Evolutionary conservation across 2,888 invertebrate genomes (phyloP), one percentile per base, ranked within the genome.

Genomic region (Eupithecia insigniata): DNA sequence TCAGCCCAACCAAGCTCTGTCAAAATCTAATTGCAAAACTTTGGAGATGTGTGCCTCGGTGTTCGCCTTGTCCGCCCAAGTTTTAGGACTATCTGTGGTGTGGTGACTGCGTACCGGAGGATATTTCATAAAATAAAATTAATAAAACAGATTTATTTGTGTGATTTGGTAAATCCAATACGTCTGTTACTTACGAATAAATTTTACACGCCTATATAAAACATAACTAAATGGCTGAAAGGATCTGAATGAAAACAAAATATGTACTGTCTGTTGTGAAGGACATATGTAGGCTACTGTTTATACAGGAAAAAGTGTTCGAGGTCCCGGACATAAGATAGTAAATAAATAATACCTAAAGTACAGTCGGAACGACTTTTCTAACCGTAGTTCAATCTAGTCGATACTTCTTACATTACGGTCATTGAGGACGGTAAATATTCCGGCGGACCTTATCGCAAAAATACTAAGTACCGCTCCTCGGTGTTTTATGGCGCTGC

Each of bases 331-430:
- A 2, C 43, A 55, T 10, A 26, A 26, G 12, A 1, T 55, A 26
- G 58, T 28, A 30, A 30, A 7, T 16, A 60, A 60, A 60, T 32
- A n/a, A 34, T 32, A 30, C 16, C 22, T 12, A 60, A 30, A 62
- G 6, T 6, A 34, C n/a, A 14, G 64, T 36, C 26, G 36, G n/a
- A 64, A 26, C 6, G 14, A 36, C 34, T 32, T 64, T 39, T 62
- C 14, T n/a, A 26, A 64, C 64, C 36, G 30, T 22, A 34, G n/a
- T 34, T 62, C n/a, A 62, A 36, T 36, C 36, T 36, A 73, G 71
- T 73, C 75, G 67, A 76, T 71, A 76, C 75, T 76, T 75, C 65
- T 66, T 68, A 66, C 70, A 67, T 75, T 78, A 75, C 69, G 66
- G 39, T 70, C 65, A 28, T 36, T 61, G 71, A 67, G 58, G 69